phyloP scores from a whole-genome alignment of 2,113 vertebrate genomes.

The Petroica traversi region DNA sequence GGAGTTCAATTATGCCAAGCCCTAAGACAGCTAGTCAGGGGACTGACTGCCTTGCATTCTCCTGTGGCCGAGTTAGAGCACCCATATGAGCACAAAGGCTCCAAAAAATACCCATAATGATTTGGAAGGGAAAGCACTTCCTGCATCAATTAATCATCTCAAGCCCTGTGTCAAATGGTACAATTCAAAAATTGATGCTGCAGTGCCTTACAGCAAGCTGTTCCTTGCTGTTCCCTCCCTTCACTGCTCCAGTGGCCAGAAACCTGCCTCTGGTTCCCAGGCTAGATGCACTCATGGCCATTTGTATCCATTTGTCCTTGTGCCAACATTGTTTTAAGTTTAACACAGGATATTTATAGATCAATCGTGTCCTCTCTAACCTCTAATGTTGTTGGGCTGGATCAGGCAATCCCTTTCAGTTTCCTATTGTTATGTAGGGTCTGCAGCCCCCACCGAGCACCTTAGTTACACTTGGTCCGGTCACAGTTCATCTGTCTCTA shows the following conservation, averaged over 20 bases:
- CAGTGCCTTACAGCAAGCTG: background rate
- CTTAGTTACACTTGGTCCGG: background rate
- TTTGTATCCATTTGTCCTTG: constrained; percentile 53
- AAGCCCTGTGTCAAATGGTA: background rate
- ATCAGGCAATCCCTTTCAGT: background rate
- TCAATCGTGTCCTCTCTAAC: constrained; percentile 2
- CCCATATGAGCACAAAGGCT: background rate
- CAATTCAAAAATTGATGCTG: background rate
- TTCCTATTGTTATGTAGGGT: background rate
- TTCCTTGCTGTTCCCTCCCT: background rate
- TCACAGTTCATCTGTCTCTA: fast-evolving
- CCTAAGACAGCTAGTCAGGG: background rate
- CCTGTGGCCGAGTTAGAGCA: background rate
- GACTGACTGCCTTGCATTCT: background rate
- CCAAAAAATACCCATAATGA: fast-evolving
- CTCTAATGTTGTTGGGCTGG: background rate
- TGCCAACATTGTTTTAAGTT: constrained; percentile 63
- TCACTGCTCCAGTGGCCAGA: background rate
- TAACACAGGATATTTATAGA: constrained; percentile 51
- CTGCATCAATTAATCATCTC: background rate
- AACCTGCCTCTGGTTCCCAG: background rate
- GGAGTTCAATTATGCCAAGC: background rate
- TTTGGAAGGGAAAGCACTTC: background rate
- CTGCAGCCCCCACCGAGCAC: background rate
- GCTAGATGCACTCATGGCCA: background rate